Percentiles rank a stretch among this genome's conserved stretches.
phyloP scores from a whole-genome alignment of 2,888 invertebrate genomes.

The Phalangium opilio region DNA sequence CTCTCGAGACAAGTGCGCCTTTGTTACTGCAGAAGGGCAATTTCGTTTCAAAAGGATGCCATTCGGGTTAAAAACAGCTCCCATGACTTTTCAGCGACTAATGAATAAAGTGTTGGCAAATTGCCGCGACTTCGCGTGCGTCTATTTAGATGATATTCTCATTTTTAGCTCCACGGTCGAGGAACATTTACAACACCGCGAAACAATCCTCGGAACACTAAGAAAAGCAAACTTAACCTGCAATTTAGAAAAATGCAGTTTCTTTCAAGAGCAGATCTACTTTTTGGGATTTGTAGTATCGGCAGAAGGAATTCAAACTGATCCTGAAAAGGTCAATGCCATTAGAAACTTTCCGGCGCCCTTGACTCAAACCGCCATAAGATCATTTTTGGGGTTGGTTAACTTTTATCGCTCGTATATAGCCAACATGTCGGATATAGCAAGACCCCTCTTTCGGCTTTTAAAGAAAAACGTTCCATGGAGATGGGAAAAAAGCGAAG shows the following conservation, averaged over 20 bases:
- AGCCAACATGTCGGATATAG: neutral
- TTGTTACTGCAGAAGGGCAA: neutral
- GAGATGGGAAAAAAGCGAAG: neutral
- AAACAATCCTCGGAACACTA: neutral
- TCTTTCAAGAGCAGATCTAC: neutral
- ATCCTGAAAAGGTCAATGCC: neutral
- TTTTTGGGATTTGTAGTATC: neutral
- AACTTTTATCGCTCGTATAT: neutral
- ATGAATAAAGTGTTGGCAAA: neutral
- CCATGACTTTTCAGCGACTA: neutral
- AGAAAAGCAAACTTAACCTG: neutral
- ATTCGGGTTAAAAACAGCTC: conserved; percentile 1
- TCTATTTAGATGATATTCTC: conserved; percentile 5
- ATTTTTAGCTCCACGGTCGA: neutral
- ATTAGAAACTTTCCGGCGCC: neutral
- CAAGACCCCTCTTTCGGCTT: neutral
- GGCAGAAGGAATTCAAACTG: neutral
- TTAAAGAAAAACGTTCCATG: neutral
- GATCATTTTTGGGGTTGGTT: neutral
- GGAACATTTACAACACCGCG: neutral
- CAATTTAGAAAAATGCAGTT: conserved; percentile 4
- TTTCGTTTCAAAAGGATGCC: neutral
- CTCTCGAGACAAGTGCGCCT: neutral
- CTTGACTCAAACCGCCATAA: neutral
- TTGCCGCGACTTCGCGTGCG: neutral